Base-by-base conservation (phyloP, 2,113 vertebrate genomes). In the Engraulis encrasicolus region DNA sequence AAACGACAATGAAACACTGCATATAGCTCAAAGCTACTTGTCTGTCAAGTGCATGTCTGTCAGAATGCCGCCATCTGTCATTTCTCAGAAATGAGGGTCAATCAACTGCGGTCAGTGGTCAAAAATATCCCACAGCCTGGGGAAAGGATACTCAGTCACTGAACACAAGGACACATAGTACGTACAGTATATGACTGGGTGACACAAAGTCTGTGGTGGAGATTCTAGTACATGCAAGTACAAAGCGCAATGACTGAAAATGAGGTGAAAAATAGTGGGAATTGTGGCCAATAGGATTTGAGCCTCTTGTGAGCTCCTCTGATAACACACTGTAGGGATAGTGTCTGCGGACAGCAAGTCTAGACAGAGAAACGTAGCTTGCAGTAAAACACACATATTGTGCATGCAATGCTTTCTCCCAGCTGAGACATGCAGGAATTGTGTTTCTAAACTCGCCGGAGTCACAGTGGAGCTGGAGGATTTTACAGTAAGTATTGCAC, bases 151-250 rank as follows among this genome's bases (percentile, higher is more conserved):
- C 85, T 77, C 86, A 83, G 66, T 74, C 27, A 74, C 12, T 34
- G 66, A 74, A 74, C 31, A 27, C 27, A 31, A 74, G 66, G 27
- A 31, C 27, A 18, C 80, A 19, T 61, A 38, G n/a, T n/a, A n/a
- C n/a, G n/a, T n/a, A n/a, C n/a, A n/a, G n/a, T n/a, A n/a, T n/a
- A n/a, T 74, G 84, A 90, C 85, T 89, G 87, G 87, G 85, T 81
- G 88, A 80, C 78, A 82, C 82, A 85, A 84, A 86, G 85, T 89
- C 87, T 19, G 81, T 49, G 85, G 27, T 34, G 66, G 61, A 74
- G 15, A 74, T 14, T 4, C 19, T n/a, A n/a, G n/a, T n/a, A 74
- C 0, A 61, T 27, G 7, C 7, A 61, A n/a, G 6, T 23, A 14
- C 23, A 12, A 2, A 66, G 6, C 27, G 11, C 54, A 6, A n/a